A percentile compares a stretch with the other conserved stretches of the same genome.
Conservation (phyloP, 2,888 invertebrate genomes). For the Anorthoa munda region DNA sequence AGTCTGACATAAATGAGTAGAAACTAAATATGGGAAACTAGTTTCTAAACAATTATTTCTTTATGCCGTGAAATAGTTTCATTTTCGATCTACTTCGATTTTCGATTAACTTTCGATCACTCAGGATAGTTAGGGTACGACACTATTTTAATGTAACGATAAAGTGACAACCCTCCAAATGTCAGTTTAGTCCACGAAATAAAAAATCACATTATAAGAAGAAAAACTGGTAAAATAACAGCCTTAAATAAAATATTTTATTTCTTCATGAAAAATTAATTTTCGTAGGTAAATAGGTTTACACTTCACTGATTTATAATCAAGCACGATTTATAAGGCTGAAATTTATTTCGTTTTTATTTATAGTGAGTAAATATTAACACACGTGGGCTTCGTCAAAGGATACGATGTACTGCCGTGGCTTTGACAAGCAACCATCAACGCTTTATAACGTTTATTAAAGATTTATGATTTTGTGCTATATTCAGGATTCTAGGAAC, state of each 20-base stretch:
- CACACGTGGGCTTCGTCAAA: not conserved
- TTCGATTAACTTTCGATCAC: no score
- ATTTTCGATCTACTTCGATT: no score
- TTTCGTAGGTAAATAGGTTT: not conserved
- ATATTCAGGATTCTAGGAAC: no score
- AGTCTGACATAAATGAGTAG: no score
- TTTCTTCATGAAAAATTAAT: conserved; percentile 5
- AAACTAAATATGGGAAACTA: no score
- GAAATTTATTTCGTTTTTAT: not conserved
- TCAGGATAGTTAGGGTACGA: no score
- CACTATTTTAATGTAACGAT: no score
- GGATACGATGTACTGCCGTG: not conserved
- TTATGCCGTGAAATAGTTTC: no score
- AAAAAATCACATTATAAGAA: no score
- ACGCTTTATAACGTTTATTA: not conserved
- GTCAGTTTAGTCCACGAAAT: no score
- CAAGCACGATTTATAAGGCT: conserved; percentile 4
- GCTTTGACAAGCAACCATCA: not conserved
- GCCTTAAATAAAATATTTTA: not conserved
- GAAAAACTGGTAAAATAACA: not conserved
- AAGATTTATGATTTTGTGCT: not conserved
- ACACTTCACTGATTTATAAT: conserved; percentile 29
- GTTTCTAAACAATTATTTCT: no score
- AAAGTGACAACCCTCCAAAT: no score
- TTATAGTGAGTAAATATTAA: not conserved